phyloP scores from a whole-genome alignment of 2,888 invertebrate genomes.

The Neoaliturus tenellus region DNA sequence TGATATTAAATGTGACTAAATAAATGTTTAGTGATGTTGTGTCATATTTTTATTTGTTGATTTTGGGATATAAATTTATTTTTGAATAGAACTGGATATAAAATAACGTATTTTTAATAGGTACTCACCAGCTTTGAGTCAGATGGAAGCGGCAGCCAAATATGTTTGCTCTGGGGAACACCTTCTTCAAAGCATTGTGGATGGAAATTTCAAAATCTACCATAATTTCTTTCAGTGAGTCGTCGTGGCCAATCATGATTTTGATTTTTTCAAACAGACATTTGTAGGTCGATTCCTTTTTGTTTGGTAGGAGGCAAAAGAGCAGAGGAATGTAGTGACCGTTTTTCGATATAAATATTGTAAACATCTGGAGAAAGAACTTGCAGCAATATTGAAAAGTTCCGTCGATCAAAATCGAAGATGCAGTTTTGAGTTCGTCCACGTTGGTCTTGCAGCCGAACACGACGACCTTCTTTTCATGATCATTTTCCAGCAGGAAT shows the following conservation, averaged over 20 bases:
- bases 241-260: neutral
- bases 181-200: neutral
- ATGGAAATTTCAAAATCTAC: constrained; percentile 21
- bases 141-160: neutral
- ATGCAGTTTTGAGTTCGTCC: neutral
- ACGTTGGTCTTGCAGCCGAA: neutral
- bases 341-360: neutral
- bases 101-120: too few species aligned
- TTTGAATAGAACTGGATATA: too few species aligned
- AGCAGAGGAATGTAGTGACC: constrained; percentile 16
- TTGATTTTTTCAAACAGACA: constrained; percentile 11
- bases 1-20: too few species aligned
- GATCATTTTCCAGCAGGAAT: constrained; percentile 15
- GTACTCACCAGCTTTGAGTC: constrained; percentile 1
- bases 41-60: too few species aligned
- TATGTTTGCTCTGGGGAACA: neutral
- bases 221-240: neutral
- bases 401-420: neutral
- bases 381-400: constrained; percentile 9
- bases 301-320: constrained; percentile 3
- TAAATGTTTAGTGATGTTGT: too few species aligned
- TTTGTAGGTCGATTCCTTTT: neutral
- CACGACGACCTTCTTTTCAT: too few species aligned
- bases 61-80: too few species aligned
- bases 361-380: neutral